Conservation (phyloP, 92 coral and sea anemone species). For the Zoanthus sociatus region DNA sequence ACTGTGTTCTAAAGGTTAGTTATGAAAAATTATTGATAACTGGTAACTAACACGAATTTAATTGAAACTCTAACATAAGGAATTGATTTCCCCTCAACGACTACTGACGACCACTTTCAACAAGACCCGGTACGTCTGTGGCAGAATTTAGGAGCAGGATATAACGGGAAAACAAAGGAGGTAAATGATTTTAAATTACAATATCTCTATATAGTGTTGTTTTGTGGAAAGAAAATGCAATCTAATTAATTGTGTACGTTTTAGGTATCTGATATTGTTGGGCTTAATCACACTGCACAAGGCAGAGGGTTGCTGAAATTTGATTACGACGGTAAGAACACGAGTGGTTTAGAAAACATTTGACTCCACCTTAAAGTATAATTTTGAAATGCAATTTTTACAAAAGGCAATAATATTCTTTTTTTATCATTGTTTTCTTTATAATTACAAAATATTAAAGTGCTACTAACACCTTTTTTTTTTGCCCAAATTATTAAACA, state of each 20-base stretch:
- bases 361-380: no score
- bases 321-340: conserved; percentile 83
- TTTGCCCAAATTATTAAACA: no score
- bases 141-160: conserved; percentile 87
- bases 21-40: no score
- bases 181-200: conserved; percentile 29
- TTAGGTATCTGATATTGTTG: conserved; percentile 78
- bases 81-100: conserved; percentile 86
- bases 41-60: not conserved
- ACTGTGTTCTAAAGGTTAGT: no score
- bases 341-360: no score
- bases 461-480: no score
- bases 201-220: not conserved
- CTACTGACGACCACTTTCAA: conserved; percentile 80
- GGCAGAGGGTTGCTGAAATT: conserved; percentile 89
- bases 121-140: conserved; percentile 83
- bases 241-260: not conserved
- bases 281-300: conserved; percentile 82
- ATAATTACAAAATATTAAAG: no score
- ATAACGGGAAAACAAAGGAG: conserved; percentile 80
- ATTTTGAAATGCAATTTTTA: no score
- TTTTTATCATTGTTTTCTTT: no score
- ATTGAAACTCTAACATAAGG: conserved; percentile 58
- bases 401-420: no score
- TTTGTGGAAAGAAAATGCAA: not conserved